Conservation (phyloP, 2,797 vertebrate species). For the Ambastaia sidthimunki region DNA sequence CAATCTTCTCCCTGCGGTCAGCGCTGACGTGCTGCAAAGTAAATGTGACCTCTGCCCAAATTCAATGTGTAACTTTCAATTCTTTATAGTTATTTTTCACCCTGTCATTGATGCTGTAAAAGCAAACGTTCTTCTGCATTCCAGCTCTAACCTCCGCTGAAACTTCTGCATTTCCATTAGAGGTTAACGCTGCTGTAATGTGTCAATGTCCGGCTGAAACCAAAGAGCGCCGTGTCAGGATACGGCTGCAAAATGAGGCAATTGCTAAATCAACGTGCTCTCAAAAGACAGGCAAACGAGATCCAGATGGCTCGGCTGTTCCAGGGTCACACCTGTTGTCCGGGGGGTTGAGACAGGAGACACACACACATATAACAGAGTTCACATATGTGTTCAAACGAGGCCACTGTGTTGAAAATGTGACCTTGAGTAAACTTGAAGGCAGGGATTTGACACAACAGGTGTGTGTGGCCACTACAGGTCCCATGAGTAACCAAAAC, state of each 20-base stretch:
- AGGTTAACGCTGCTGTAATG: neutral
- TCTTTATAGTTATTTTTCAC: neutral
- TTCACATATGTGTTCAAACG: constrained; percentile 54
- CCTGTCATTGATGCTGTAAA: neutral
- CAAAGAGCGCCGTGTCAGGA: constrained; percentile 4
- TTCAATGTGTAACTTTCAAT: constrained; percentile 16
- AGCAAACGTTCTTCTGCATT: neutral
- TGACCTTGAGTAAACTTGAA: constrained; percentile 57
- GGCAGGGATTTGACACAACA: constrained; percentile 56
- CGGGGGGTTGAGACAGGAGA: constrained; percentile 47
- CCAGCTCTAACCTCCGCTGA: neutral
- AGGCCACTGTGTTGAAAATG: constrained; percentile 50
- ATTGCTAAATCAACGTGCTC: constrained; percentile 26
- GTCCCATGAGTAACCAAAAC: constrained; percentile 31
- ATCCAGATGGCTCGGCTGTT: constrained; percentile 37
- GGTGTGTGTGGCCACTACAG: constrained; percentile 49
- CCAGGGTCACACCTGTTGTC: constrained; percentile 50
- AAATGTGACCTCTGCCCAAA: constrained; percentile 37
- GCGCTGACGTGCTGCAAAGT: constrained; percentile 18
- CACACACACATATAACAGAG: constrained; percentile 41
- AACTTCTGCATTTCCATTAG: neutral
- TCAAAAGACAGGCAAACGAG: constrained; percentile 40
- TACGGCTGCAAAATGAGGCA: constrained; percentile 14
- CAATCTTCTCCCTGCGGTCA: constrained; percentile 21
- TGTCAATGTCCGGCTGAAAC: constrained; percentile 1